Evolutionary conservation across 2,797 vertebrate genomes (phyloP), one percentile per base, ranked within the genome.

Genomic region (Lates japonicus): DNA sequence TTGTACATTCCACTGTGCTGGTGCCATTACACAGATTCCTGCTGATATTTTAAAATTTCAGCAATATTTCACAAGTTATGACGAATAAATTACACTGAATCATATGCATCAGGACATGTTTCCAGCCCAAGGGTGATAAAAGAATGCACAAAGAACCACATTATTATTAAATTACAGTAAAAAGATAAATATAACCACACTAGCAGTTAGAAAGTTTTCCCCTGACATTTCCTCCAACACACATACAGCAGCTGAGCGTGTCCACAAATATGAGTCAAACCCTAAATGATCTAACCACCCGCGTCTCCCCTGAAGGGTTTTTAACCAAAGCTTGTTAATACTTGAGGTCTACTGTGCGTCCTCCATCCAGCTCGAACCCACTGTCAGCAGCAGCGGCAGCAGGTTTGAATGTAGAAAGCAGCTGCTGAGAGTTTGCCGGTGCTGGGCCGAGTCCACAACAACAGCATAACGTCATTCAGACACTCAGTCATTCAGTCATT

Each of bases 321-420:
- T 77, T 0, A 14, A 59, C n/a, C 25, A 16, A 48, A 72, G 73
- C 80, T 29, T 54, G 61, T 69, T 77, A 59, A 71, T 35, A 39
- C 70, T 41, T 44, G n/a, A 62, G 67, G 52, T 58, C 44, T 8
- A 2, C 70, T 66, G 20, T 19, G 61, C 31, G 14, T 48, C 58
- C 33, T 48, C 10, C 41, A 1, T 75, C 54, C 44, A 59, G 67
- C 64, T 77, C 58, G 29, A 22, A 70, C 63, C 73, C 49, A 49
- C 29, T 5, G 46, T 67, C 80, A 46, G 80, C 52, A 42, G 77
- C 64, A 46, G 80, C 52, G 37, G 77, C 64, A 39, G 31, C 63
- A 77, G 74, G 22, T 81, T 7, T 58, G 61, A 49, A 84, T 85
- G 76, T 2, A 59, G 46, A 88, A 81, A 84, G 35, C 86, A 89